phyloP scores from a whole-genome alignment of 2,113 vertebrate species.

The Uropsilus gracilis region DNA sequence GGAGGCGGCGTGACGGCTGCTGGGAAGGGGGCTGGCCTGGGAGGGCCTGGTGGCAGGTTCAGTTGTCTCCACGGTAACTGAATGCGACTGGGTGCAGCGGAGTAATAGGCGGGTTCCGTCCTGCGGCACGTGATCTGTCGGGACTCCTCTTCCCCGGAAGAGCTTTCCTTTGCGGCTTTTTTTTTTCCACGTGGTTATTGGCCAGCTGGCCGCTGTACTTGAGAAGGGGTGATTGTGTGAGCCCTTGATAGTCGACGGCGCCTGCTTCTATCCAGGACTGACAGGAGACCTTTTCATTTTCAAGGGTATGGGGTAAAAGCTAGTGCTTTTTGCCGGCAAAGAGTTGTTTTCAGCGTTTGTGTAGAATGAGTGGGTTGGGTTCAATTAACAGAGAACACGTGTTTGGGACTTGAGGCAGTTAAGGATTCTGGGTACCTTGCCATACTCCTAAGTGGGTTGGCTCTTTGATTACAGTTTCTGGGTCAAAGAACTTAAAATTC shows the following conservation, averaged over 20 bases:
- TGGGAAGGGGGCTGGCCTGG: conserved; percentile 31
- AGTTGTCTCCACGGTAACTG: conserved; percentile 62
- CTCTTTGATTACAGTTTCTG: conserved; percentile 4
- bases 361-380: neutral
- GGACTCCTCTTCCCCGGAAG: conserved; percentile 52
- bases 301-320: neutral
- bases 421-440: neutral
- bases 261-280: neutral
- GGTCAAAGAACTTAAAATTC: conserved; percentile 14
- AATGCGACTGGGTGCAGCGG: neutral
- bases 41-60: neutral
- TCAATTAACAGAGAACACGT: neutral
- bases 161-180: conserved; percentile 62
- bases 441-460: neutral
- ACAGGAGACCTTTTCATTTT: neutral
- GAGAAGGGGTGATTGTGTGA: neutral
- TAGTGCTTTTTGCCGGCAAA: neutral
- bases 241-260: neutral
- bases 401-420: neutral
- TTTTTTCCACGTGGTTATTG: conserved; percentile 62
- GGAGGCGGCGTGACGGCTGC: conserved; percentile 28
- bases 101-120: neutral
- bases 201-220: neutral
- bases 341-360: neutral
- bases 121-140: conserved; percentile 61